Percentiles rank a stretch among this genome's conserved stretches.
Conservation (phyloP, 2,797 vertebrate genomes). For the Tinamus major region DNA sequence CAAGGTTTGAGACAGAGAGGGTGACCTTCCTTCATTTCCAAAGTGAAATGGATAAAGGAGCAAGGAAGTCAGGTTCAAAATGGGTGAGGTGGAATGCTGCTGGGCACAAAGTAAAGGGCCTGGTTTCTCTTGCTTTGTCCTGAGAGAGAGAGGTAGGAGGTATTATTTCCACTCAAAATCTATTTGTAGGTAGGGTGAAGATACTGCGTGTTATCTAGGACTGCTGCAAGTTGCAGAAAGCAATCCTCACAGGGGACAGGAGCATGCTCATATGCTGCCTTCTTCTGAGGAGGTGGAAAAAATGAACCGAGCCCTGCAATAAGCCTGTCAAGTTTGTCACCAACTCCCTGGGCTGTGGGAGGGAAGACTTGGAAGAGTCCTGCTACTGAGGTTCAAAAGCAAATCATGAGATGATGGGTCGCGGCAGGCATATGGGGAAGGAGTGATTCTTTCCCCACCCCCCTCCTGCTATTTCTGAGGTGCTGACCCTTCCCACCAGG, state of each 20-base stretch:
- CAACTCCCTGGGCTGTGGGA: background rate
- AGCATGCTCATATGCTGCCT: background rate
- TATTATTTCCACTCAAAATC: background rate
- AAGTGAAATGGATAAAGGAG: background rate
- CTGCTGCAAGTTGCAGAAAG: background rate
- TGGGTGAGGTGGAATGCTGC: background rate
- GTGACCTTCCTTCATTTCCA: background rate
- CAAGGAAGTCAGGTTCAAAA: background rate
- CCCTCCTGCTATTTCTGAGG: background rate
- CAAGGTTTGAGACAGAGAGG: background rate
- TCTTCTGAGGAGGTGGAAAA: conserved; percentile 10
- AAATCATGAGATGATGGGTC: background rate
- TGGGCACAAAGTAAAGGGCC: background rate
- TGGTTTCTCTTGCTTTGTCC: background rate
- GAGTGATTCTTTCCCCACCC: background rate
- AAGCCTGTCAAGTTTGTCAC: conserved; percentile 30
- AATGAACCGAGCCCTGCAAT: conserved; percentile 37
- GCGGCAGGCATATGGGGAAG: background rate
- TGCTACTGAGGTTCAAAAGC: background rate
- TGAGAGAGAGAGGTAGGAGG: background rate
- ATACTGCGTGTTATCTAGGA: background rate
- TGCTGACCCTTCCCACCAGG: background rate
- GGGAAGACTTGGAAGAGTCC: conserved; percentile 23
- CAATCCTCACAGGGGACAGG: background rate
- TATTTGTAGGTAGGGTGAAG: background rate